Conservation (phyloP, 1,140 invertebrate species). For the Drosophila nannoptera region DNA sequence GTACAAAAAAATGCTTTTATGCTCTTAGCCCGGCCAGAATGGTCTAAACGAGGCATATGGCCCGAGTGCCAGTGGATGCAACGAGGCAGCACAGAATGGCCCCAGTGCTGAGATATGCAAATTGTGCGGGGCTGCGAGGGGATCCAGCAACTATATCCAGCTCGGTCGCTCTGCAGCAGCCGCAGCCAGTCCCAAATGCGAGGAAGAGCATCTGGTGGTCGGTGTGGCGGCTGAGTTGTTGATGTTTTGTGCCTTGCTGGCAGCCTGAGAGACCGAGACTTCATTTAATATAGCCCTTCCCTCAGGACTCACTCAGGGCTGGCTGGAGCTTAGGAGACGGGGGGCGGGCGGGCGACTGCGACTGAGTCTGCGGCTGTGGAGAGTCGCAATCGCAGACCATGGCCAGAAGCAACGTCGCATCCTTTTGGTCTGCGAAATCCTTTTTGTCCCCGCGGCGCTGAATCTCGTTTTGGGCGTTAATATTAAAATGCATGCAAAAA, state of each 20-base stretch:
- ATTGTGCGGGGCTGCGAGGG: too few species aligned
- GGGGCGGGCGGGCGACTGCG: too few species aligned
- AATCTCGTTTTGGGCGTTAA: constrained; percentile 66
- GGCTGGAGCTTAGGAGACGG: background rate
- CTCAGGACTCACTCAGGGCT: constrained; percentile 23
- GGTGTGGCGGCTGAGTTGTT: background rate
- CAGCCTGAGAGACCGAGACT: constrained; percentile 51
- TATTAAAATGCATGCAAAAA: constrained; percentile 77
- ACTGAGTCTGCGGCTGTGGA: constrained; percentile 14
- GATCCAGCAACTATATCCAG: too few species aligned
- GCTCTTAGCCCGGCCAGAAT: background rate
- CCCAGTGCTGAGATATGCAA: too few species aligned
- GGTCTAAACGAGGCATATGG: background rate
- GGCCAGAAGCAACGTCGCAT: constrained; percentile 66
- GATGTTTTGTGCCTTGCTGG: constrained; percentile 26
- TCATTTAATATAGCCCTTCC: constrained; percentile 70
- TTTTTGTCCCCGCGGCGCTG: constrained; percentile 69
- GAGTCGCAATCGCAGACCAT: constrained; percentile 67
- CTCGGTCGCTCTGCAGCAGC: too few species aligned
- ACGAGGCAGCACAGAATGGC: too few species aligned
- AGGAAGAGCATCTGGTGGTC: background rate
- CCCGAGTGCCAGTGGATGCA: too few species aligned
- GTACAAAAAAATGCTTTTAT: constrained; percentile 27
- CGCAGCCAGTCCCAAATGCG: background rate
- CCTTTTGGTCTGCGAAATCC: constrained; percentile 66